Evolutionary conservation across 2,113 vertebrate genomes (phyloP).

Genomic region (Myiagra hebetior): DNA sequence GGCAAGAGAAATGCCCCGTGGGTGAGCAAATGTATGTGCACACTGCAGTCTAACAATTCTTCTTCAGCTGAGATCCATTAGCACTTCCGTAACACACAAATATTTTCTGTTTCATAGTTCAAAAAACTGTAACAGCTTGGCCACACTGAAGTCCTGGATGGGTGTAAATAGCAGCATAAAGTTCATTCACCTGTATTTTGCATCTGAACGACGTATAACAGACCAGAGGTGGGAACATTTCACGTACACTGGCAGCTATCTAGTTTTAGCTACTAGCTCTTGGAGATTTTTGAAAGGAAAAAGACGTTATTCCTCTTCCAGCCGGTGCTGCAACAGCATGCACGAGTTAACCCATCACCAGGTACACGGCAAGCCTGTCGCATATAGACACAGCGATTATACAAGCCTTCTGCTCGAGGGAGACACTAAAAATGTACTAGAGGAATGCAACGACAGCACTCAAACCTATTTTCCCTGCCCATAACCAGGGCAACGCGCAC

Average conservation of each 20-base stretch:
- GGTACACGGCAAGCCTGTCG: slow-evolving; percentile 30
- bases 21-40: neutral
- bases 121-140: neutral
- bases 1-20: neutral
- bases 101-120: neutral
- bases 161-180: neutral
- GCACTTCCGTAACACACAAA: neutral
- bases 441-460: slow-evolving; percentile 14
- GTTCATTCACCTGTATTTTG: neutral
- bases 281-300: neutral
- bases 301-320: neutral
- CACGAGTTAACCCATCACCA: neutral
- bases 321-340: neutral
- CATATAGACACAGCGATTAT: neutral
- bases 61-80: neutral
- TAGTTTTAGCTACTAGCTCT: neutral
- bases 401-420: slow-evolving; percentile 20
- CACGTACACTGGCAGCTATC: neutral
- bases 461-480: neutral
- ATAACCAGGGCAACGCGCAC: slow-evolving; percentile 42
- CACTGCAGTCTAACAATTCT: neutral
- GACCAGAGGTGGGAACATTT: neutral
- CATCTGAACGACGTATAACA: neutral
- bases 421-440: slow-evolving; percentile 44
- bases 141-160: neutral